A percentile compares a stretch with the other conserved stretches of the same genome.
These are phyloP conservation scores for Bergia puertoricense DNA, from an alignment of 92 coral and sea anemone genomes.

Conservation along the genomic window DNA sequence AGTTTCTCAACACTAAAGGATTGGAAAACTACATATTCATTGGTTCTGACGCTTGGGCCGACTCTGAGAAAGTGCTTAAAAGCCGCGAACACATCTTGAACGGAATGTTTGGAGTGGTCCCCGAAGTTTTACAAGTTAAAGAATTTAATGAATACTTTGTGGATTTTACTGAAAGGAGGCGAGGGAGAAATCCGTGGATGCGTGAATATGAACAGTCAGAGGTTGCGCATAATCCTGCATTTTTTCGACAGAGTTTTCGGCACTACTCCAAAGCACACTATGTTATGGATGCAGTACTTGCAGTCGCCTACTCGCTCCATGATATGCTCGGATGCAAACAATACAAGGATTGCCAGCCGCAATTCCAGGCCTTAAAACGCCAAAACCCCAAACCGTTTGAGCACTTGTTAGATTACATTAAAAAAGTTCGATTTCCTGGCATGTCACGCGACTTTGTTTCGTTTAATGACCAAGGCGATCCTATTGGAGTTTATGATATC, in stretches of 20 bases:
- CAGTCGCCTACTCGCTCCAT: constrained; percentile 81
- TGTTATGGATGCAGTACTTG: constrained; percentile 87
- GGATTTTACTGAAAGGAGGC: constrained; percentile 73
- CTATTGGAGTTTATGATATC: constrained; percentile 80
- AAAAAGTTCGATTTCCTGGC: constrained; percentile 69
- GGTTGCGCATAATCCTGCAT: constrained; percentile 79
- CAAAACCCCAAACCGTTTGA: constrained; percentile 12
- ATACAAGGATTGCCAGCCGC: constrained; percentile 59
- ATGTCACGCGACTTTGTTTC: constrained; percentile 67
- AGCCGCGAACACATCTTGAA: constrained; percentile 64
- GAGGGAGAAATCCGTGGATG: constrained; percentile 82
- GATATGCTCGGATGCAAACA: constrained; percentile 80
- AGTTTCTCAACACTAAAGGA: constrained; percentile 54
- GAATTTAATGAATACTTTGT: constrained; percentile 78
- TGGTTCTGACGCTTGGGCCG: constrained; percentile 90
- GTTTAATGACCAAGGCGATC: constrained; percentile 72
- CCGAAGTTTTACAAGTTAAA: constrained; percentile 65
- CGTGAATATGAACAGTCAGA: constrained; percentile 70
- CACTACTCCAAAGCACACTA: constrained; percentile 85
- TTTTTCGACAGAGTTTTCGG: constrained; percentile 62
- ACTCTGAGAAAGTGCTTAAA: constrained; percentile 69
- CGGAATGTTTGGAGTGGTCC: constrained; percentile 82
- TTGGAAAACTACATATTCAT: constrained; percentile 71
- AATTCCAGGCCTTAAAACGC: constrained; percentile 46
- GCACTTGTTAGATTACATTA: constrained; percentile 45